These are phyloP conservation scores for Melanotaenia nigrans DNA, from an alignment of 2,797 vertebrate genomes.

Conservation along the genomic window DNA sequence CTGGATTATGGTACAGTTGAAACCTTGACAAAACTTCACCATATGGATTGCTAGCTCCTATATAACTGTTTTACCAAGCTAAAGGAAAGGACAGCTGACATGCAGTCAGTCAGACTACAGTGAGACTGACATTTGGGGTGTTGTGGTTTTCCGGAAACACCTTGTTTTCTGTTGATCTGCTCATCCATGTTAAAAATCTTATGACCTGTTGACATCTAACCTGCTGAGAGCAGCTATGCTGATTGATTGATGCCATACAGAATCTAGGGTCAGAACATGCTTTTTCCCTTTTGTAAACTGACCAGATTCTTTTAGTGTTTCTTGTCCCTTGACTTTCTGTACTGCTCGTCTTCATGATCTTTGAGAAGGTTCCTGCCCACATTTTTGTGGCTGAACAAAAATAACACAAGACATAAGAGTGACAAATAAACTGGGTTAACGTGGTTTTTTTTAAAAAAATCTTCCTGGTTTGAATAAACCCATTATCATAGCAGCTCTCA, in stretches of 20 bases:
- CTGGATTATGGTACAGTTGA: not conserved
- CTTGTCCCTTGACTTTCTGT: no score
- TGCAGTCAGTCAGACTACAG: not conserved
- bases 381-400: no score
- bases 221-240: not conserved
- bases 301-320: no score
- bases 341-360: no score
- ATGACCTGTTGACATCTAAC: not conserved
- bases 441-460: not conserved
- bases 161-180: no score
- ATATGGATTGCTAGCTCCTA: not conserved
- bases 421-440: no score
- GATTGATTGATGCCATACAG: not conserved
- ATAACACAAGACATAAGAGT: no score
- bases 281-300: no score
- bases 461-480: slow-evolving; percentile 10
- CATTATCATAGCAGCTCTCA: slow-evolving; percentile 27
- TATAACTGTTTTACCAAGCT: not conserved
- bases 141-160: not conserved
- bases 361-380: no score
- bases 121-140: not conserved
- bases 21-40: not conserved
- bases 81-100: not conserved
- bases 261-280: not conserved
- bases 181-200: not conserved